Evolutionary conservation across 2,797 vertebrate species (phyloP), one percentile per base, ranked within the genome.

Genomic region (Percopsis omiscomaycus): DNA sequence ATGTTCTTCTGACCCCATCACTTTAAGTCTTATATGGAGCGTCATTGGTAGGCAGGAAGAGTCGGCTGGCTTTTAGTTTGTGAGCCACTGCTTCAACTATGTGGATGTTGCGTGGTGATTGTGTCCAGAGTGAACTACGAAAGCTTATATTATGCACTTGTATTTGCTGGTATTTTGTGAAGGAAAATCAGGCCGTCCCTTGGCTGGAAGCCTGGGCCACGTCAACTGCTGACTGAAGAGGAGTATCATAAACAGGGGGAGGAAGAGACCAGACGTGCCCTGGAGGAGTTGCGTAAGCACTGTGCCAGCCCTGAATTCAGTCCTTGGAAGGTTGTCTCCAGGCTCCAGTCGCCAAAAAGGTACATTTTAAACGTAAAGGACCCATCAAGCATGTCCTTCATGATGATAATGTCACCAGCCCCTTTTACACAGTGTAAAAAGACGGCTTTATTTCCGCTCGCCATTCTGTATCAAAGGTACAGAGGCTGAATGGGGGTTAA

Each of bases 281-380:
- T 99, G 27, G 94, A 95, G 1, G 92, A 96, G 27, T 91, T 99
- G 59, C 90, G 95, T 37, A 89, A 82, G 54, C 85, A 86, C 84
- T 99, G 97, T 77, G 84, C 64, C 71, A 99, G 97, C 86, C 96
- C 96, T 0, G 93, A 96, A 2, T 95, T 94, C 87, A 93, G 92
- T 49, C 90, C 94, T 0, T 99, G 98, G 98, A 95, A 86, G 61
- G 58, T 90, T 0, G 88, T 99, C 54, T 95, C 96, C 74, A 93
- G 95, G 72, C 92, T 99, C 48, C 94, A 94, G 78, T 95, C 94
- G 44, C 98, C 98, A 0, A 96, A 96, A 86, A 95, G 98, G 98
- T 98, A 10, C 2, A 0, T 0, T 0, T 13, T 51, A 3, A 47
- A 3, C 32, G 57, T 1, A 1, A 2, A 3, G 27, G 1, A 32